Conservation (phyloP, 1,140 invertebrate species). For the Heliconius hewitsoni region DNA sequence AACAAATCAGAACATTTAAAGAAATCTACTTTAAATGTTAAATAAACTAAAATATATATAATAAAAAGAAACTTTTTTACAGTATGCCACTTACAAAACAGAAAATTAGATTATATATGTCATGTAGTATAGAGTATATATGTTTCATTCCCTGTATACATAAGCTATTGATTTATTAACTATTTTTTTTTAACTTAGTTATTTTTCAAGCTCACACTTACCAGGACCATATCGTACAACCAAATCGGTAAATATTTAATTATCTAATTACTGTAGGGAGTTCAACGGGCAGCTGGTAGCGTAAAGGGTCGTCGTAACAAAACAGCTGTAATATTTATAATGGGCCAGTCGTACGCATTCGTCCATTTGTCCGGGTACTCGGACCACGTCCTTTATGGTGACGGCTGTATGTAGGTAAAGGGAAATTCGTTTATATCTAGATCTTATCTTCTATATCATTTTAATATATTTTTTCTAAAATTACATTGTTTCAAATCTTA, state of each 20-base stretch:
- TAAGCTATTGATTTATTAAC: background rate
- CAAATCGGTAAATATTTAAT: conserved; percentile 1
- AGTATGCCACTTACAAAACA: too few relatives aligned
- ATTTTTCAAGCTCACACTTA: background rate
- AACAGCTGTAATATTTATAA: conserved; percentile 37
- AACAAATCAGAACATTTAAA: too few relatives aligned
- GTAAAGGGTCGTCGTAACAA: conserved; percentile 25
- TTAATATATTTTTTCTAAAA: background rate
- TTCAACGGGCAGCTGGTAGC: conserved; percentile 21
- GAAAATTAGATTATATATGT: too few relatives aligned
- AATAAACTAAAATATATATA: too few relatives aligned
- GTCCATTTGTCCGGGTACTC: conserved; percentile 29
- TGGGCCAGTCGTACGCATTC: conserved; percentile 22
- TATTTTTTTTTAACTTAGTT: background rate
- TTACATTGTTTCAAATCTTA: background rate
- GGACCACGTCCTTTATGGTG: conserved; percentile 18
- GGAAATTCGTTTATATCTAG: background rate
- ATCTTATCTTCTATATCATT: background rate
- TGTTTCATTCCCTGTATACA: background rate
- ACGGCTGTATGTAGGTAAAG: conserved; percentile 19
- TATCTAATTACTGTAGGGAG: background rate
- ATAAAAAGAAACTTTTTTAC: too few relatives aligned
- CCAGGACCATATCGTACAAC: background rate
- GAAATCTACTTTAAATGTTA: background rate
- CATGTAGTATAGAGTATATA: too few relatives aligned